These are phyloP conservation scores for Schmidtea mediterranea DNA, from an alignment of 1,140 invertebrate species.

Conservation along the genomic window DNA sequence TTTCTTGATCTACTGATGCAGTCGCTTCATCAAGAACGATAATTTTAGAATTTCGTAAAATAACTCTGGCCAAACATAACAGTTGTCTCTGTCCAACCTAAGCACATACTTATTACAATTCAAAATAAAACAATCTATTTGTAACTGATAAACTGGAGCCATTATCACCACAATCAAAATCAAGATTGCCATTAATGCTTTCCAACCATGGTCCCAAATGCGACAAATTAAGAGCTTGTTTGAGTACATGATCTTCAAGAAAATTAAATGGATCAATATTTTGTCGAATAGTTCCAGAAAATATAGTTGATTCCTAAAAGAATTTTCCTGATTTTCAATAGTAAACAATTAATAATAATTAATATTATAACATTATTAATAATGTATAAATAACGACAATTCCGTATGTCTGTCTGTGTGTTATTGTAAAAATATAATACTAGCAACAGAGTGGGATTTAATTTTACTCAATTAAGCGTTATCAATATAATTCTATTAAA, in stretches of 20 bases:
- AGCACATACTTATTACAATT: neutral
- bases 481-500: no score
- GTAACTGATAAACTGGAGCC: conserved; percentile 13
- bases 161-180: neutral
- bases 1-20: conserved; percentile 31
- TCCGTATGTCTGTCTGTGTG: no score
- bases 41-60: conserved; percentile 9
- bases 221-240: conserved; percentile 1
- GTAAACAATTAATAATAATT: no score
- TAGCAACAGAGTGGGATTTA: no score
- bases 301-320: conserved; percentile 14
- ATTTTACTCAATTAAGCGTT: no score
- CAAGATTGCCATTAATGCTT: conserved; percentile 13
- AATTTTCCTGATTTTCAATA: neutral
- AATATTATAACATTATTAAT: no score
- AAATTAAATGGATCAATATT: conserved; percentile 7
- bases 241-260: neutral
- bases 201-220: conserved; percentile 10
- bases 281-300: conserved; percentile 11
- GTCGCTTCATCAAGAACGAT: conserved; percentile 28
- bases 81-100: conserved; percentile 40
- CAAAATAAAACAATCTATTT: no score
- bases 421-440: no score
- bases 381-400: no score
- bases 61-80: conserved; percentile 40